phyloP scores from a whole-genome alignment of 2,113 vertebrate species.

The Brachyistius frenatus region DNA sequence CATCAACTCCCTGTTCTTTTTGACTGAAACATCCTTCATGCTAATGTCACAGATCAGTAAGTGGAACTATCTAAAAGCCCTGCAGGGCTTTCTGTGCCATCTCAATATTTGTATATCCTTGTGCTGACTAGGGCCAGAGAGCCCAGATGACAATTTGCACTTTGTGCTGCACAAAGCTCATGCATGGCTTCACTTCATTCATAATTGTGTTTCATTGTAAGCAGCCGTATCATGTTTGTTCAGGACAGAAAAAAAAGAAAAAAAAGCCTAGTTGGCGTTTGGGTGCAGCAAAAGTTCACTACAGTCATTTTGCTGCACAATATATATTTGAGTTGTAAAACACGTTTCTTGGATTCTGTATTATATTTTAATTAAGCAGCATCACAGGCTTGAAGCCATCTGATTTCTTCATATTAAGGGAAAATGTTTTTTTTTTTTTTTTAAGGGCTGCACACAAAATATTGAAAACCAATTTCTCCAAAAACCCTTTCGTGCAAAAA shows the following conservation, averaged over 20 bases:
- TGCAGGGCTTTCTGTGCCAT: constrained; percentile 40
- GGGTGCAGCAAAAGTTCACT: not conserved
- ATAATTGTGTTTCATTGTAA: constrained; percentile 13
- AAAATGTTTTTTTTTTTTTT: constrained; percentile 26
- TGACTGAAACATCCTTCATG: constrained; percentile 31
- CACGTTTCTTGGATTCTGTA: constrained; percentile 31
- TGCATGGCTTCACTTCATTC: constrained; percentile 42
- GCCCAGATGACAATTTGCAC: constrained; percentile 38
- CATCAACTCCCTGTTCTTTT: constrained; percentile 34
- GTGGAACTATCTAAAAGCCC: constrained; percentile 52
- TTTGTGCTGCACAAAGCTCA: constrained; percentile 35
- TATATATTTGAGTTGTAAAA: constrained; percentile 8
- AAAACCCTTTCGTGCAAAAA: constrained; percentile 29
- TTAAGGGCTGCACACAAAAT: constrained; percentile 20
- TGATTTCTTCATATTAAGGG: constrained; percentile 39
- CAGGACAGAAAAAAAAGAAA: constrained; percentile 8
- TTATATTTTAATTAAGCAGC: constrained; percentile 38
- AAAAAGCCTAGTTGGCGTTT: constrained; percentile 18
- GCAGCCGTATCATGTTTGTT: constrained; percentile 35
- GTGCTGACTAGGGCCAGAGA: constrained; percentile 27
- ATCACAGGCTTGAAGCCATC: constrained; percentile 9
- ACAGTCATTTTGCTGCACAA: not conserved
- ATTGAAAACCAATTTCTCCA: constrained; percentile 31
- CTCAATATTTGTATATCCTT: constrained; percentile 34
- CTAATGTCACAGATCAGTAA: constrained; percentile 52